These are phyloP conservation scores for Temnothorax curvispinosus DNA, from an alignment of 1,140 invertebrate species.

Conservation along the genomic window DNA sequence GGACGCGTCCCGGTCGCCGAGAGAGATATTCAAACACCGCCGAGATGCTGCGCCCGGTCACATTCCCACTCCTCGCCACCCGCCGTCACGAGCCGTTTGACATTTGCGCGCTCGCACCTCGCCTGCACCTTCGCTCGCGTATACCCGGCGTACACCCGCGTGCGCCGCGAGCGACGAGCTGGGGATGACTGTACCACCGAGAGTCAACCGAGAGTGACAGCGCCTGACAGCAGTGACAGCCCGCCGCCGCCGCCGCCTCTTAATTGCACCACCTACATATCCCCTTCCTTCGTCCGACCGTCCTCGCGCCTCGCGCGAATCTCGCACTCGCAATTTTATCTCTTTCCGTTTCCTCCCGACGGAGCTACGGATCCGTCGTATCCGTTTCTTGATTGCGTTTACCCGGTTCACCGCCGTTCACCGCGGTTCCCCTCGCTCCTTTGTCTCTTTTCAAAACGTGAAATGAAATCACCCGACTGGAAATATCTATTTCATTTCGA, in stretches of 20 bases:
- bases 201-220: not conserved
- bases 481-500: not conserved
- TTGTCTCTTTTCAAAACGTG: not conserved
- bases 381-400: not conserved
- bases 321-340: not conserved
- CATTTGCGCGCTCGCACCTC: conserved; percentile 67
- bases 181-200: conserved; percentile 23
- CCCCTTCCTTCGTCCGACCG: not conserved
- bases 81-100: conserved; percentile 58
- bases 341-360: not conserved
- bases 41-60: conserved; percentile 62
- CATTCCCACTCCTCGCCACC: conserved; percentile 65
- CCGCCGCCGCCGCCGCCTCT: not conserved
- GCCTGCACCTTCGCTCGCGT: not conserved
- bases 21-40: conserved; percentile 52
- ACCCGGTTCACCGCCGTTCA: not conserved
- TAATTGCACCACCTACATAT: conserved; percentile 21
- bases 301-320: too few species aligned
- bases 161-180: not conserved
- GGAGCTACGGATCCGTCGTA: not conserved
- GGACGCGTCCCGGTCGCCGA: conserved; percentile 1
- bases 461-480: not conserved
- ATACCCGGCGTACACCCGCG: too few species aligned
- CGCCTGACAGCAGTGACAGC: too few species aligned
- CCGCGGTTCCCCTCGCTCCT: too few species aligned